Evolutionary conservation across 1,140 invertebrate species (phyloP).

Genomic region (Bombus terrestris): DNA sequence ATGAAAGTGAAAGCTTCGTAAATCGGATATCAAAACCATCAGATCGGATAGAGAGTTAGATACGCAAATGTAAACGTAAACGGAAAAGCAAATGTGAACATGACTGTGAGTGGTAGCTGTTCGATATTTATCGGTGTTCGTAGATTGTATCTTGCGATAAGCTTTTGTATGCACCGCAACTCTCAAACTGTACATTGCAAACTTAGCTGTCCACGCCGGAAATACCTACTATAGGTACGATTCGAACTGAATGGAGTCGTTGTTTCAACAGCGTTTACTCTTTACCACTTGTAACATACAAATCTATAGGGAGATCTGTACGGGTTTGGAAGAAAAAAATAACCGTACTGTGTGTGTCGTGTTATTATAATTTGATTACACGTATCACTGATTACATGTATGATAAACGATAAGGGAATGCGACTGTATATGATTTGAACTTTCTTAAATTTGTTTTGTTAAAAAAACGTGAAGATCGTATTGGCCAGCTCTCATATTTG

Average conservation of each 20-base stretch:
- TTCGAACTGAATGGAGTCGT: slow-evolving; percentile 42
- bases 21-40: neutral
- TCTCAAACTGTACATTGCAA: slow-evolving; percentile 34
- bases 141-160: slow-evolving; percentile 36
- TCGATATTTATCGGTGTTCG: slow-evolving; percentile 24
- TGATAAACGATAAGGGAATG: no score
- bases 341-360: neutral
- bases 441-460: no score
- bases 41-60: neutral
- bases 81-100: neutral
- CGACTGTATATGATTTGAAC: no score
- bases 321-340: neutral
- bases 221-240: slow-evolving; percentile 45
- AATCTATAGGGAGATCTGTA: neutral
- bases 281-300: slow-evolving; percentile 10
- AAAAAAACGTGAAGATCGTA: no score
- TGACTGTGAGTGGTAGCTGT: neutral
- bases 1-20: neutral
- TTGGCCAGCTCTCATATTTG: neutral
- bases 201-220: slow-evolving; percentile 50
- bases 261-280: slow-evolving; percentile 41
- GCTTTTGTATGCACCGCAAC: slow-evolving; percentile 22
- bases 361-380: neutral
- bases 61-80: neutral
- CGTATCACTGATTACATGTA: neutral